Base-by-base conservation (phyloP, 2,888 invertebrate species). In the Seira ritae region DNA sequence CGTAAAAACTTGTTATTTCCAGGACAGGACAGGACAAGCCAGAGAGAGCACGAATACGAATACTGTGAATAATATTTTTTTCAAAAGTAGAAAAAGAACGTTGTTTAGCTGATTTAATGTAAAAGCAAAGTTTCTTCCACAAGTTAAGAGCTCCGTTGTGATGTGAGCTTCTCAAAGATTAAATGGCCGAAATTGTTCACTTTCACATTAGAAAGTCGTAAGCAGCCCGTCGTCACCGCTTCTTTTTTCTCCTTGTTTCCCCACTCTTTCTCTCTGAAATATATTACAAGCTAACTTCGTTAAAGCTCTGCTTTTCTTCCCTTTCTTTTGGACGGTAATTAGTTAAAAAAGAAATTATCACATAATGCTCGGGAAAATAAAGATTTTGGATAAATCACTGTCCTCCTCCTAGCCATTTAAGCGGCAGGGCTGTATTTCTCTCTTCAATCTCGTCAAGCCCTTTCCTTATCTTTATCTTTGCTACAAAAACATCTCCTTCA, bases 51-150 rank as follows among this genome's bases (percentile, higher is more conserved):
- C 17, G 62, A 46, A 12, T 8, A 23, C 6, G 42, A 55, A 55
- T 55, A 55, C 55, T 55, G 55, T 55, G 55, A 55, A 55, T 55
- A 22, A 60, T 67, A 22, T 74, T 20, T 66, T 66, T 65, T 67
- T 42, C 55, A 66, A 78, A 46, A 71, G 72, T 24, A 79, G 72
- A 79, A 72, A 55, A 67, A 31, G 79, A 67, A 37, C 50, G 37
- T 42, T 73, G 68, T 80, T 80, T 80, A 80, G 80, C 74, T 80
- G 80, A 80, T 80, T 80, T 80, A 80, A 80, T 80, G 80, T 80
- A 80, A 80, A 80, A 80, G 80, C 80, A 80, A 80, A 80, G 80
- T 80, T 80, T 55, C 73, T 80, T 74, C 31, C 80, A 31, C 50
- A 68, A 65, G 74, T 74, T 74, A 80, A 80, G 80, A 73, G 73